A percentile compares a stretch with the other conserved stretches of the same genome.
These are phyloP conservation scores for Sphaeramia orbicularis DNA, from an alignment of 2,797 vertebrate species.

Conservation along the genomic window DNA sequence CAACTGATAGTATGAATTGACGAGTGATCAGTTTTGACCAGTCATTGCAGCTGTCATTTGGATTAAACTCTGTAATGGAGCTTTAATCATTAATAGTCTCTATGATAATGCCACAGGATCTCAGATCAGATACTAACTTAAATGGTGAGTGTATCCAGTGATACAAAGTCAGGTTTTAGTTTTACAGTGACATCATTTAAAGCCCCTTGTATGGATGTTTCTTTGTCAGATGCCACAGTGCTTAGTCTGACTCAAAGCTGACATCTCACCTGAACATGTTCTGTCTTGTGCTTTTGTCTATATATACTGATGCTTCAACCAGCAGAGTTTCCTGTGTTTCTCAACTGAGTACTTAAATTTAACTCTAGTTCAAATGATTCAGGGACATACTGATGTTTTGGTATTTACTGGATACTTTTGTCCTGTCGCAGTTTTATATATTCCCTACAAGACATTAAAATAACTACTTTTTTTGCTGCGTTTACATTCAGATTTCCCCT, in stretches of 20 bases:
- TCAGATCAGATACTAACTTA: not conserved
- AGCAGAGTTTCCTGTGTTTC: no score
- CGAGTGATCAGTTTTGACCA: no score
- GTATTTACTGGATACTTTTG: not conserved
- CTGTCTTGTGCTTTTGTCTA: not conserved
- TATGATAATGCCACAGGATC: no score
- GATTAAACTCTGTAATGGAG: no score
- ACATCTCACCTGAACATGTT: slow-evolving; percentile 1
- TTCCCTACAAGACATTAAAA: not conserved
- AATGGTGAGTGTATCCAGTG: not conserved
- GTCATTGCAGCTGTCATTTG: no score
- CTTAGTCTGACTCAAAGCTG: not conserved
- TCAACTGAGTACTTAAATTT: not conserved
- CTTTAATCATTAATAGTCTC: no score
- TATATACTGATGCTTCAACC: not conserved
- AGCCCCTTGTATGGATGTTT: not conserved
- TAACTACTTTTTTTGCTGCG: not conserved
- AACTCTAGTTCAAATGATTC: not conserved
- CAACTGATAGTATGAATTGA: no score
- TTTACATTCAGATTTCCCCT: not conserved
- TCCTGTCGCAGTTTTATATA: no score
- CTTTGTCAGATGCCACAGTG: not conserved
- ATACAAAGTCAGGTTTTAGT: not conserved
- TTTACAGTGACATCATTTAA: not conserved
- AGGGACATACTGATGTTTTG: not conserved